Base-by-base conservation (phyloP, 35 echinoderm and acorn worm species). In the Acanthaster planci region DNA sequence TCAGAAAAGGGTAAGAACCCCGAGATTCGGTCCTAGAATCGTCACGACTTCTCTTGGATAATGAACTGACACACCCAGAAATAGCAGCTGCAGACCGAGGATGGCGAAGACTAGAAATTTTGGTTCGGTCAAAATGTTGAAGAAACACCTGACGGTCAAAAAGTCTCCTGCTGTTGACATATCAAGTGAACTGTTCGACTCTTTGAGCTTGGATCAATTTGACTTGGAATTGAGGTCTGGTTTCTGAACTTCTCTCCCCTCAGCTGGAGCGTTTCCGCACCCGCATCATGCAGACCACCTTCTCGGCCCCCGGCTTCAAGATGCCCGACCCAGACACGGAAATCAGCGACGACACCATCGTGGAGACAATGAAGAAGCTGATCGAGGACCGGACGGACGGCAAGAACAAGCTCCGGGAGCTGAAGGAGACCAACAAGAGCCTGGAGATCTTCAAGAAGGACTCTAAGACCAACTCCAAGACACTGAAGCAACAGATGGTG, bases 301-400 rank as follows among this genome's bases (percentile, higher is more conserved):
- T 97, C 85, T 97, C 91, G 52, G 88, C 91, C 77, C 95, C 95
- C 3, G 95, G 95, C 7, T 93, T 93, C 86, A 93, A 89, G 22
- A 89, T 93, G 2, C 95, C 95, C 8, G 95, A 97, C 14, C 84
- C 85, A 40, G 87, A 86, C 18, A 76, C 84, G 2, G 82, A 78
- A 2, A 77, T 92, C 44, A 86, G 68, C 21, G 95, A 97, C 32
- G 95, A 97, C 54, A 56, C 47, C 26, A 77, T 97, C 30, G 88
- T 90, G 22, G 91, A 97, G 54, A 90, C 80, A 21, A 79, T 97
- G 64, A 93, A 84, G 36, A 77, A 90, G 38, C 80, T 97, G 23
- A 91, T 97, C 5, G 88, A 90, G 14, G 95, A 97, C 31, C 78
- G 95, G 37, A 90, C 84, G 3, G 91, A 97, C 26, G 95, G 85